These are phyloP conservation scores for Pterostichus niger DNA, from an alignment of 2,888 invertebrate genomes.

Conservation along the genomic window DNA sequence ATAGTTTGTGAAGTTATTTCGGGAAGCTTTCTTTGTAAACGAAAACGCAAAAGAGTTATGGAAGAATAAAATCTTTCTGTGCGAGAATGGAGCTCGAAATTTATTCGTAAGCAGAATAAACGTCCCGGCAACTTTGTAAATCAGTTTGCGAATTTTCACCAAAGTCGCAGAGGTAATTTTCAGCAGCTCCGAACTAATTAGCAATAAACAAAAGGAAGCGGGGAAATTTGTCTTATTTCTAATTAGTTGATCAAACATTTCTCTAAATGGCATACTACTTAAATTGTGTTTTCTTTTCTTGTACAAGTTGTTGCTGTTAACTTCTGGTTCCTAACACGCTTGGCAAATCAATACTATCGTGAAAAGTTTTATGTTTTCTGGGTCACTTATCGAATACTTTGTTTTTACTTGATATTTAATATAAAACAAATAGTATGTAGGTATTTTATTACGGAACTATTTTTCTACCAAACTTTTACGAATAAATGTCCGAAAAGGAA, in stretches of 20 bases:
- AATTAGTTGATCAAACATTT: slow-evolving; percentile 58
- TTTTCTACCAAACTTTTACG: no score
- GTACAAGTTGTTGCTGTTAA: slow-evolving; percentile 18
- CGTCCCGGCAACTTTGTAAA: slow-evolving; percentile 28
- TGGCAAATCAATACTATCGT: slow-evolving; percentile 11
- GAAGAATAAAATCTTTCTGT: slow-evolving; percentile 22
- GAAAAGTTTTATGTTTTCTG: neutral
- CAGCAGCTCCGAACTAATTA: slow-evolving; percentile 32
- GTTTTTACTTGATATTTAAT: slow-evolving; percentile 3
- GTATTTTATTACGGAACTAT: no score
- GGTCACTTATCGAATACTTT: slow-evolving; percentile 5
- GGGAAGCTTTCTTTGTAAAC: no score
- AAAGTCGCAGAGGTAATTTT: slow-evolving; percentile 47
- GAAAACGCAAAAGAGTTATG: slow-evolving; percentile 7
- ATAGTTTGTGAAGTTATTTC: slow-evolving; percentile 7
- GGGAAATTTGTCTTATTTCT: slow-evolving; percentile 48
- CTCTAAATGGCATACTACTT: slow-evolving; percentile 29
- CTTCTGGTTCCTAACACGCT: slow-evolving; percentile 20
- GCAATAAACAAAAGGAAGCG: slow-evolving; percentile 53
- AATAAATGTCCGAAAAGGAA: neutral
- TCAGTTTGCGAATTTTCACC: slow-evolving; percentile 49
- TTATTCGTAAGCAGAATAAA: slow-evolving; percentile 40
- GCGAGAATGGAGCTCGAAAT: neutral
- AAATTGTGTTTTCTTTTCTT: slow-evolving; percentile 56
- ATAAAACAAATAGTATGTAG: neutral